phyloP scores from a whole-genome alignment of 2,888 invertebrate genomes.

The Drosophila setosimentum region DNA sequence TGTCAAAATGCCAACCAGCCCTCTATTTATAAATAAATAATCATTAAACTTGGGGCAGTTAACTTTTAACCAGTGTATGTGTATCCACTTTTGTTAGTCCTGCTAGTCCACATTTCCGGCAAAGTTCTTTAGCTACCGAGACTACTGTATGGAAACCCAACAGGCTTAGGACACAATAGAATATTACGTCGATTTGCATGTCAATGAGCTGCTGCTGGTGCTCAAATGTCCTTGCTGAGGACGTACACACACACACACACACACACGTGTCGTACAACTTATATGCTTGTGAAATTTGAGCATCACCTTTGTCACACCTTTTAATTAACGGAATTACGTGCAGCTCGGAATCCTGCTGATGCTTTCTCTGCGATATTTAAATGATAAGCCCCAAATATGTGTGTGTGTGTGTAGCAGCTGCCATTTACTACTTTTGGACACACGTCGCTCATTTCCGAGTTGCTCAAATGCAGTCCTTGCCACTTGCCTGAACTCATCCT shows the following conservation, averaged over 20 bases:
- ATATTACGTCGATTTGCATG: slow-evolving; percentile 44
- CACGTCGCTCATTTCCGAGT: slow-evolving; percentile 51
- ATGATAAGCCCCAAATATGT: slow-evolving; percentile 11
- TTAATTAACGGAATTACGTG: slow-evolving; percentile 76
- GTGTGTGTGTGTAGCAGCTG: slow-evolving; percentile 19
- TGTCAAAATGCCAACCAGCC: slow-evolving; percentile 9
- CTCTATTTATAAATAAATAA: slow-evolving; percentile 44
- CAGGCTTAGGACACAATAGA: slow-evolving; percentile 17
- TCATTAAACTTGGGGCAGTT: slow-evolving; percentile 11
- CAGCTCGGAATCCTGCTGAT: neutral
- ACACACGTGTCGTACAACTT: slow-evolving; percentile 12
- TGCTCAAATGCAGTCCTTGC: slow-evolving; percentile 39
- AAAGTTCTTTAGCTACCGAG: slow-evolving; percentile 1
- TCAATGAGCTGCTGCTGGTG: slow-evolving; percentile 36
- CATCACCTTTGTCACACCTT: slow-evolving; percentile 62
- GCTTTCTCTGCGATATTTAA: slow-evolving; percentile 11
- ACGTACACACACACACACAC: neutral
- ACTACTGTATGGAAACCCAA: slow-evolving; percentile 5
- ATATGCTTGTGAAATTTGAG: slow-evolving; percentile 51
- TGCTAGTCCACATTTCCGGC: slow-evolving; percentile 30
- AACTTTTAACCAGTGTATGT: slow-evolving; percentile 19
- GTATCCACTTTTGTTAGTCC: slow-evolving; percentile 4
- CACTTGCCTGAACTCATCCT: neutral
- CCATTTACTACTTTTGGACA: slow-evolving; percentile 21
- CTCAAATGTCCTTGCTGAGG: slow-evolving; percentile 14